These are phyloP conservation scores for Drosophila ezoana DNA, from an alignment of 2,888 invertebrate genomes.

Conservation along the genomic window DNA sequence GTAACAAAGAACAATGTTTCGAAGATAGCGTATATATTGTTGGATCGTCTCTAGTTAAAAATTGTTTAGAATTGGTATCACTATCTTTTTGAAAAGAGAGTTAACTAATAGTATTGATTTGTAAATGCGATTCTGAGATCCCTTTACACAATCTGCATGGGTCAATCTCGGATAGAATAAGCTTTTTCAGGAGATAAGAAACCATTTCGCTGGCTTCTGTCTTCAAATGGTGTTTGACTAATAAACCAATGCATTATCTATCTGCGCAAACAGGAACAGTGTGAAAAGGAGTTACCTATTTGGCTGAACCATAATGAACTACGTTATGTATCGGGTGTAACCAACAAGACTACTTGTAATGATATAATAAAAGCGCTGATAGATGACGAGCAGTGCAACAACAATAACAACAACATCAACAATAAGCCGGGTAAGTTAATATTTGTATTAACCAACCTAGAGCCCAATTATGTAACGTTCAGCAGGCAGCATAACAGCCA, in stretches of 20 bases:
- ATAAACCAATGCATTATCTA: conserved; percentile 24
- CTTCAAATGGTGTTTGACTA: neutral
- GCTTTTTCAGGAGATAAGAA: no score
- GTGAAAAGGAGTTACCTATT: conserved; percentile 83
- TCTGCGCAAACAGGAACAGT: conserved; percentile 68
- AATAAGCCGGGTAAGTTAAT: conserved; percentile 22
- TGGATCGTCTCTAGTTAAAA: no score
- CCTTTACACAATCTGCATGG: no score
- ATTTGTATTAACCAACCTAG: conserved; percentile 6
- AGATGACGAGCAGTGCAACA: conserved; percentile 83
- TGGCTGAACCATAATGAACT: conserved; percentile 82
- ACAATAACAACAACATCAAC: conserved; percentile 30
- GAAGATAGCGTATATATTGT: no score
- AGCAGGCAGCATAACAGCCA: no score
- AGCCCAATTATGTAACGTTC: neutral
- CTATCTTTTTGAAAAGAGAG: no score
- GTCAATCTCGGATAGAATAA: no score
- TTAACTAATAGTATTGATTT: no score
- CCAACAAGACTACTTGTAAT: conserved; percentile 84
- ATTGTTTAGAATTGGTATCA: no score
- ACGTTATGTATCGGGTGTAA: conserved; percentile 84
- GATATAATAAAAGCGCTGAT: conserved; percentile 84
- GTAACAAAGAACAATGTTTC: no score
- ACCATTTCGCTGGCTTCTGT: no score
- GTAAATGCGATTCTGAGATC: no score